Base-by-base conservation (phyloP, 2,797 vertebrate species). In the Clarias laeviceps region DNA sequence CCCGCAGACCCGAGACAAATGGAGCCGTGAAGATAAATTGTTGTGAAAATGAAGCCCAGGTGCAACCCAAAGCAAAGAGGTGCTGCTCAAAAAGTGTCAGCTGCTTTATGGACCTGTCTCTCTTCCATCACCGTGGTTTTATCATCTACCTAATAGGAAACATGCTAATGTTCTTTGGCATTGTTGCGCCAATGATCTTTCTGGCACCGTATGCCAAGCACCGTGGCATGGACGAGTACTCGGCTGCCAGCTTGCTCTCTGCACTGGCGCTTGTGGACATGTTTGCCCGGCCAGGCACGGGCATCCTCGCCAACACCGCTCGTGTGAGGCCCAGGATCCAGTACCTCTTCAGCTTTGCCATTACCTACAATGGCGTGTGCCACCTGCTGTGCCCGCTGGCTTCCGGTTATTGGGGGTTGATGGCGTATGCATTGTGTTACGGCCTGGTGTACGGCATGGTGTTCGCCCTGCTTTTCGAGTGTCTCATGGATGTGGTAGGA, bases 141-240 rank as follows among this genome's bases (percentile, higher is more conserved):
- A 59, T 97, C 80, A 96, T 97, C 89, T 97, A 97, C 92, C 92
- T 97, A 82, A 87, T 95, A 0, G 96, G 96, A 83, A 96, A 95
- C 0, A 84, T 96, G 24, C 88, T 97, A 79, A 96, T 96, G 93
- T 96, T 97, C 89, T 94, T 97, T 22, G 96, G 94, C 0, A 95
- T 97, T 87, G 97, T 96, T 56, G 94, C 95, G 0, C 96, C 96
- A 54, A 94, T 97, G 15, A 91, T 97, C 61, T 97, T 97, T 90
- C 89, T 97, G 89, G 91, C 95, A 0, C 92, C 94, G 1, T 96
- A 96, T 2, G 96, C 94, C 22, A 93, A 96, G 59, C 92, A 91
- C 82, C 92, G 85, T 0, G 96, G 94, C 32, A 87, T 96, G 0
- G 95, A 97, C 0, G 92, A 95, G 65, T 96, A 95, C 84, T 94